A percentile compares a stretch with the other conserved stretches of the same genome.
Evolutionary conservation across 2,888 invertebrate genomes (phyloP).

Genomic region (Amphiduros pacificus): DNA sequence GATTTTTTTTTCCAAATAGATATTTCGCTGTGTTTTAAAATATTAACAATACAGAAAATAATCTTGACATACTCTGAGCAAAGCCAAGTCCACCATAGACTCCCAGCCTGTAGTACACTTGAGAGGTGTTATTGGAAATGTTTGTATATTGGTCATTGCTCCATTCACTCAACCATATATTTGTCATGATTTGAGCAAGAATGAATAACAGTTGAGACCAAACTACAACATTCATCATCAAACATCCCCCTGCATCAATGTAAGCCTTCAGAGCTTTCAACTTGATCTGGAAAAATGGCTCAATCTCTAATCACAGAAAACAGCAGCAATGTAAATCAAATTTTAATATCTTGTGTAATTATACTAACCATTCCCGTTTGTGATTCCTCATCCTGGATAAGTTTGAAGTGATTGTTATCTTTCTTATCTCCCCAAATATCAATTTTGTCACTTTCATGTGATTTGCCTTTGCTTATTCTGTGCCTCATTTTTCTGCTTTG

Average conservation of each 20-base stretch:
- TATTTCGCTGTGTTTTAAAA: too few species aligned
- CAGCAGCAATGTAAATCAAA: too few species aligned
- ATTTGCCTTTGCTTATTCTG: too few species aligned
- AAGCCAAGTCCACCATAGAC: conserved; percentile 50
- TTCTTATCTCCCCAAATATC: too few species aligned
- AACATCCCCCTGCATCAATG: conserved; percentile 44
- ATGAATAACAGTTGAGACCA: conserved; percentile 41
- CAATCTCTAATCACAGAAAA: too few species aligned
- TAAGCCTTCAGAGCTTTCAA: conserved; percentile 48
- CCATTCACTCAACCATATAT: conserved; percentile 51
- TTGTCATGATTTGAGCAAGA: conserved; percentile 45
- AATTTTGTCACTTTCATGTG: too few species aligned
- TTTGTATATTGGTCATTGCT: conserved; percentile 11
- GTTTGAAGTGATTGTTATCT: too few species aligned
- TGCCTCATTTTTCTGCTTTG: too few species aligned
- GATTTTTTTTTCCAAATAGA: too few species aligned
- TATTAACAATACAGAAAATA: too few species aligned
- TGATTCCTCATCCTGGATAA: background rate
- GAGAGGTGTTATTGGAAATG: background rate
- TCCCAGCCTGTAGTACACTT: conserved; percentile 44
- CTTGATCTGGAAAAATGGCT: conserved; percentile 42
- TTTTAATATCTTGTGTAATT: too few species aligned
- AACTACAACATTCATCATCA: conserved; percentile 39
- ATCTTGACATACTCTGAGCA: conserved; percentile 22
- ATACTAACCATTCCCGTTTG: background rate